Percentiles rank a stretch among this genome's conserved stretches.
Conservation (phyloP, 2,113 vertebrate species). For the Paramisgurnus dabryanus region DNA sequence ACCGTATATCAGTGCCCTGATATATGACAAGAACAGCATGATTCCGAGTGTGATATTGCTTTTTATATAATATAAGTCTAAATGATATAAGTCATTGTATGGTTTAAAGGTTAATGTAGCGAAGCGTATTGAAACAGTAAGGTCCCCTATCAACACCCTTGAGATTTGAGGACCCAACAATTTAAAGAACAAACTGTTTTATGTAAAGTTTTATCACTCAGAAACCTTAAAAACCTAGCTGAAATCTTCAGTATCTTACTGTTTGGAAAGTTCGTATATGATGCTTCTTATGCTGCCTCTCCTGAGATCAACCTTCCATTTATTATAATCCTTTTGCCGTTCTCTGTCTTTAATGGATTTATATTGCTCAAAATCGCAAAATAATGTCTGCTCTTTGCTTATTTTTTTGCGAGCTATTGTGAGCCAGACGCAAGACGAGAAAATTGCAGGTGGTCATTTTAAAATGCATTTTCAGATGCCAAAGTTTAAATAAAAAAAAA, state of each 20-base stretch:
- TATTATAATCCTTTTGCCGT: background rate
- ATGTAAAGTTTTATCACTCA: background rate
- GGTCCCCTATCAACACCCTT: too few relatives aligned
- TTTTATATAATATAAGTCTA: too few relatives aligned
- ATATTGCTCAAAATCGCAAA: conserved; percentile 26
- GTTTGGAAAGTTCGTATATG: background rate
- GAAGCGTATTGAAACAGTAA: too few relatives aligned
- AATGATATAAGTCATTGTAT: too few relatives aligned
- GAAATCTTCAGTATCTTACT: background rate
- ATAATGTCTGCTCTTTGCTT: conserved; percentile 6
- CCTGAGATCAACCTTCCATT: background rate
- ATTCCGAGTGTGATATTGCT: too few relatives aligned
- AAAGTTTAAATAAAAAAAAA: background rate
- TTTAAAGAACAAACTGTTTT: background rate
- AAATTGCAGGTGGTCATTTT: conserved; percentile 47
- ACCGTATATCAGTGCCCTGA: too few relatives aligned
- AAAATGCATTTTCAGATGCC: conserved; percentile 24
- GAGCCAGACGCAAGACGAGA: background rate
- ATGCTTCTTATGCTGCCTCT: background rate
- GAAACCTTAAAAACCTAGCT: background rate
- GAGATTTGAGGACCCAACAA: too few relatives aligned
- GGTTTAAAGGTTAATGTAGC: too few relatives aligned
- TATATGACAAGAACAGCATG: too few relatives aligned
- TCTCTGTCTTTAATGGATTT: conserved; percentile 41
- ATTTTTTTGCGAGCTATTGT: conserved; percentile 7